Evolutionary conservation across 2,797 vertebrate genomes (phyloP), one percentile per base, ranked within the genome.

Genomic region (Staurois parvus): DNA sequence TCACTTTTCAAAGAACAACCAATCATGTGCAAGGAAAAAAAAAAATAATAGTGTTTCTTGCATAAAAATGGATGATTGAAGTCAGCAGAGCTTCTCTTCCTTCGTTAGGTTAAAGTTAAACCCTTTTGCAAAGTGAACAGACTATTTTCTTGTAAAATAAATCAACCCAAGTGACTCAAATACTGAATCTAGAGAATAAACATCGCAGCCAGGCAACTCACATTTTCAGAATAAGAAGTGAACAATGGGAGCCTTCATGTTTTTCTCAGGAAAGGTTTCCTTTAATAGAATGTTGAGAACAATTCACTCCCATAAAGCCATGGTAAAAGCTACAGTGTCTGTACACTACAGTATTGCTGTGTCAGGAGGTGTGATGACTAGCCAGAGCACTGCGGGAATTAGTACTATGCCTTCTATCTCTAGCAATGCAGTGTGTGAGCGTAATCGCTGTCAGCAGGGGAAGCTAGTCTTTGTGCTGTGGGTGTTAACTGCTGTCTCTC

Each of bases 351-450:
- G 52, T 73, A 81, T 72, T 73, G 79, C 83, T 80, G 69, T 79
- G 92, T 94, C 92, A 94, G 93, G 92, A 94, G 92, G 92, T 94
- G 19, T 29, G 26, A 66, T 66, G 90, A 93, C 92, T 91, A 94
- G 93, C 94, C 94, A 93, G 92, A 93, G 92, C 92, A 90, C 88
- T 88, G 88, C 89, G 88, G 88, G 91, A 92, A 92, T 91, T 92
- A 90, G 90, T 91, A 90, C 92, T 93, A 90, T 93, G 94, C 93
- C 93, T 94, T 94, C 52, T 93, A 93, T 93, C 93, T 93, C 90
- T 91, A 93, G 90, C 88, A 83, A 91, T 91, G 19, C 77, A 68
- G 88, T 89, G 91, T 91, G 90, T 88, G 90, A 94, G 91, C 90
- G 91, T 94, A 94, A 95, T 94, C 92, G 93, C 92, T 93, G 93